Evolutionary conservation across 2,113 vertebrate genomes (phyloP).

Genomic region (Nycticorax nycticorax): DNA sequence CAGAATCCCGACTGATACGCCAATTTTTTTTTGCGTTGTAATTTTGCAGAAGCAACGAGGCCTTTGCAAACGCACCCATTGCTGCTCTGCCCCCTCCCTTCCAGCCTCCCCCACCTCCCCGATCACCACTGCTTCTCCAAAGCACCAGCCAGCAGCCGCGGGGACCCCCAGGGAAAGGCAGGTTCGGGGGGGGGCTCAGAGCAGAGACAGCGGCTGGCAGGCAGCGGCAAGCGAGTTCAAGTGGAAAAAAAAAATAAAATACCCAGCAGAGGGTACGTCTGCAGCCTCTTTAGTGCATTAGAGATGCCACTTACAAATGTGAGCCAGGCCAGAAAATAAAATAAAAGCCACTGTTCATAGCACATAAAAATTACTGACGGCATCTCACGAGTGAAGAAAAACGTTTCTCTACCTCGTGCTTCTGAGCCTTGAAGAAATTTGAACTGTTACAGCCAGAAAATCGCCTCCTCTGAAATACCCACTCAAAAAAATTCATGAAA

Average conservation of each 20-base stretch:
- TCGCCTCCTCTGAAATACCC: neutral
- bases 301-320: neutral
- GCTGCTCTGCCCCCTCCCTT: neutral
- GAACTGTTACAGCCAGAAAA: neutral
- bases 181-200: neutral
- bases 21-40: fast-evolving
- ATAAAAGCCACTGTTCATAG: neutral
- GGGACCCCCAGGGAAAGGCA: neutral
- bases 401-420: neutral
- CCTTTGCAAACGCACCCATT: fast-evolving
- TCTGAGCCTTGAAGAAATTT: neutral
- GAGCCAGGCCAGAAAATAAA: neutral
- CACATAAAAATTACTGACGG: neutral
- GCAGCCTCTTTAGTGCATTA: neutral
- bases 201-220: neutral
- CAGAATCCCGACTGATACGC: neutral
- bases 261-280: fast-evolving
- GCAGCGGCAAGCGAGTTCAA: neutral
- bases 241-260: neutral
- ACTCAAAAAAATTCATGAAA: neutral
- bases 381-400: neutral
- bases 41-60: neutral
- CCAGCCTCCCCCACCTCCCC: neutral
- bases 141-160: neutral
- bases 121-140: neutral